Conservation (phyloP, 1,140 invertebrate species). For the Rhynchophorus ferrugineus region DNA sequence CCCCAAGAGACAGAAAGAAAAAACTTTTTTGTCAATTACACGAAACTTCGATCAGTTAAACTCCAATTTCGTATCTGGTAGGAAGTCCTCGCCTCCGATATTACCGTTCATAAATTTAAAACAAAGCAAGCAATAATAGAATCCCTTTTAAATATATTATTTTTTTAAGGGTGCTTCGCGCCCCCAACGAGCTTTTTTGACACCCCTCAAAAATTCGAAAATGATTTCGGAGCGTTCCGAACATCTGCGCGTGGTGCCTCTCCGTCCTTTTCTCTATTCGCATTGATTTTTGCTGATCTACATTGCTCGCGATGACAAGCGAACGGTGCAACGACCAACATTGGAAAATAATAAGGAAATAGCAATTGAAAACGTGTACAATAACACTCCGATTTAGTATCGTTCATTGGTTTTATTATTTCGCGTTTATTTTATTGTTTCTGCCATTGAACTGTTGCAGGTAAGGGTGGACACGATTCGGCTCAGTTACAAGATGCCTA, state of each 20-base stretch:
- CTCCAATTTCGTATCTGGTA: slow-evolving; percentile 6
- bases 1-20: no score
- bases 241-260: slow-evolving; percentile 26
- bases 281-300: slow-evolving; percentile 11
- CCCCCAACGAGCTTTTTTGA: slow-evolving; percentile 21
- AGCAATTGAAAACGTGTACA: no score
- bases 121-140: slow-evolving; percentile 22
- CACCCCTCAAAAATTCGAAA: slow-evolving; percentile 25
- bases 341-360: no score
- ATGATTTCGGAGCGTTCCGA: slow-evolving; percentile 15
- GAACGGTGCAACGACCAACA: no score
- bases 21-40: neutral
- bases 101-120: slow-evolving; percentile 21
- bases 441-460: no score
- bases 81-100: neutral
- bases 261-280: slow-evolving; percentile 7
- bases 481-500: no score
- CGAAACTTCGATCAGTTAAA: slow-evolving; percentile 10
- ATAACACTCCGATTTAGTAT: no score
- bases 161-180: slow-evolving; percentile 22
- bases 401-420: no score
- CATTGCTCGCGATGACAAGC: no score
- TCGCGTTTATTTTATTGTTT: no score
- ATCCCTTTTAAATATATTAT: slow-evolving; percentile 22
- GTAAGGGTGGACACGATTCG: no score